A percentile compares a stretch with the other conserved stretches of the same genome.
These are phyloP conservation scores for Lamproptera curius DNA, from an alignment of 2,888 invertebrate genomes.

Conservation along the genomic window DNA sequence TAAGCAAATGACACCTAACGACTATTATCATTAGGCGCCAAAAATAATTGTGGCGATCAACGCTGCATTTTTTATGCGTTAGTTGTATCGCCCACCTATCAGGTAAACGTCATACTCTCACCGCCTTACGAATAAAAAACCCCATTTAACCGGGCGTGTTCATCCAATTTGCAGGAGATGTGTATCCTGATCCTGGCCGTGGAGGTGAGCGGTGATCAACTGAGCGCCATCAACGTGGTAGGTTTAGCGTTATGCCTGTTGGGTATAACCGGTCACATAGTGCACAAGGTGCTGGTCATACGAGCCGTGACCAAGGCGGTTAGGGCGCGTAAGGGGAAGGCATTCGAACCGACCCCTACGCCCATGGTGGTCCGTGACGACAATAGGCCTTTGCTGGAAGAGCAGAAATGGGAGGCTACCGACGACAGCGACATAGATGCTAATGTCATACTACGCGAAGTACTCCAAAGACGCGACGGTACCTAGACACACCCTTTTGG, in stretches of 20 bases:
- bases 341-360: slow-evolving; percentile 38
- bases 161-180: slow-evolving; percentile 94
- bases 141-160: too few species aligned
- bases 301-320: slow-evolving; percentile 49
- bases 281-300: slow-evolving; percentile 80
- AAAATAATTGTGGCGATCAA: too few species aligned
- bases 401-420: slow-evolving; percentile 30
- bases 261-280: slow-evolving; percentile 91
- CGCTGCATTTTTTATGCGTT: too few species aligned
- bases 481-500: slow-evolving; percentile 29
- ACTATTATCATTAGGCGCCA: too few species aligned
- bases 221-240: slow-evolving; percentile 88
- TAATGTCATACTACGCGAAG: slow-evolving; percentile 75
- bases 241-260: slow-evolving; percentile 92
- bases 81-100: too few species aligned
- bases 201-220: slow-evolving; percentile 89
- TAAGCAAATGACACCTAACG: too few species aligned
- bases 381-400: slow-evolving; percentile 48
- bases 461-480: slow-evolving; percentile 72
- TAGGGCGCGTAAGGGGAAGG: slow-evolving; percentile 43
- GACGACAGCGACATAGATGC: slow-evolving; percentile 71
- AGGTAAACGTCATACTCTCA: too few species aligned
- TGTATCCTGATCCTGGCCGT: slow-evolving; percentile 94
- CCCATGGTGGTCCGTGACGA: slow-evolving; percentile 31
- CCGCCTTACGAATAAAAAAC: too few species aligned